Base-by-base conservation (phyloP, 2,888 invertebrate genomes). In the Ennomos erosarius region DNA sequence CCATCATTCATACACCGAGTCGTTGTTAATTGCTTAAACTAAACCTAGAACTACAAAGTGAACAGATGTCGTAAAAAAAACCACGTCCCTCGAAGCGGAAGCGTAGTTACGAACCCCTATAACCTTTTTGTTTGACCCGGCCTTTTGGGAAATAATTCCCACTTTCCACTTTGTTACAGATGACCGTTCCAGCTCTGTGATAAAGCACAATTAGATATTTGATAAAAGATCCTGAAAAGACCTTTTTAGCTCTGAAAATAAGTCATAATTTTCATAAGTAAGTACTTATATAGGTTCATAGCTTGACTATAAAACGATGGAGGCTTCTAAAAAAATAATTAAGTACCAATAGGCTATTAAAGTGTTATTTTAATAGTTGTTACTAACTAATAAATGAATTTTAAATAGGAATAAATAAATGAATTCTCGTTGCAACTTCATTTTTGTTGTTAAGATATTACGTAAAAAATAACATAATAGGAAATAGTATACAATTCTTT, bases 121-220 rank as follows among this genome's bases (percentile, higher is more conserved):
- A 67, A 69, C 69, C 69, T 69, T 69, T 69, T 69, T 69, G 69
- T 67, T 69, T 55, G 67, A 69, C 65, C 65, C 65, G 56, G 52
- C 53, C 56, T 56, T 56, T 64, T 49, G 49, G 50, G 62, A 53
- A 67, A 65, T 64, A 64, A 69, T 67, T 67, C 65, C 53, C 56
- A 58, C 58, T 58, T 64, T 57, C 57, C 60, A 60, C 63, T 58
- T 64, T 59, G 62, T 67, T 59, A 50, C 58, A 56, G 59, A 64
- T 58, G 63, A 58, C 66, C 42, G 57, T 64, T 58, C 63, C 51
- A 59, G 55, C 55, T 51, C 46, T 55, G 55, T 60, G 59, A 60
- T 60, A 51, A 52, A 60, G 55, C 59, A 55, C 59, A 60, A 60
- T 60, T 60, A 60, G 50, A 60, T 52, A 43, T 60, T 51, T 60